Percentiles rank a stretch among this genome's conserved stretches.
These are phyloP conservation scores for Notiomystis cincta DNA, from an alignment of 2,113 vertebrate species.

Conservation along the genomic window DNA sequence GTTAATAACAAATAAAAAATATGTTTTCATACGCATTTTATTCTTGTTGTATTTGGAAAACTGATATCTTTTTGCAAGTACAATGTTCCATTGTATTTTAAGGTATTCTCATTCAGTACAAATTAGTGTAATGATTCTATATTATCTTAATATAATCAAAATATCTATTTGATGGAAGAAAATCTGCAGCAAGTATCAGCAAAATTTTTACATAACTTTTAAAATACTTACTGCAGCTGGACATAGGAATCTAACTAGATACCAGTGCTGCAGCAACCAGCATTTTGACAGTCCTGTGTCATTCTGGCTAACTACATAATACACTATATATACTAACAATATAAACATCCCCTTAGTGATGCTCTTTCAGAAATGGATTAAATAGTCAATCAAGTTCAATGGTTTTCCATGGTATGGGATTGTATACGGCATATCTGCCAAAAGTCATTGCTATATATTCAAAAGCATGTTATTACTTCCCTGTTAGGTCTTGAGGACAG, in stretches of 20 bases:
- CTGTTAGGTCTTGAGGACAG: constrained; percentile 67
- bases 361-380: constrained; percentile 47
- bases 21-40: not conserved
- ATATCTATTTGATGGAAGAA: not conserved
- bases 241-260: not conserved
- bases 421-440: constrained; percentile 54
- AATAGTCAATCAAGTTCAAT: constrained; percentile 59
- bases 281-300: constrained; percentile 52
- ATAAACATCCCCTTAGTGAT: constrained; percentile 20
- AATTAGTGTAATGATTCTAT: not conserved
- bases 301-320: not conserved
- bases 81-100: not conserved
- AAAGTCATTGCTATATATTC: constrained; percentile 53
- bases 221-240: not conserved
- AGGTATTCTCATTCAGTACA: not conserved
- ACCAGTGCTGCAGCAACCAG: not conserved
- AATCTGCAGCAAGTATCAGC: not conserved
- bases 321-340: not conserved
- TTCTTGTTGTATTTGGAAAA: not conserved
- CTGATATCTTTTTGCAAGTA: not conserved
- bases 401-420: constrained; percentile 34
- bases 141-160: not conserved
- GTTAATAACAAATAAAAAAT: not conserved
- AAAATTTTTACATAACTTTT: constrained; percentile 22
- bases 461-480: constrained; percentile 55